Conservation (phyloP, 1,140 invertebrate genomes). For the Gonatopus flavifemur region DNA sequence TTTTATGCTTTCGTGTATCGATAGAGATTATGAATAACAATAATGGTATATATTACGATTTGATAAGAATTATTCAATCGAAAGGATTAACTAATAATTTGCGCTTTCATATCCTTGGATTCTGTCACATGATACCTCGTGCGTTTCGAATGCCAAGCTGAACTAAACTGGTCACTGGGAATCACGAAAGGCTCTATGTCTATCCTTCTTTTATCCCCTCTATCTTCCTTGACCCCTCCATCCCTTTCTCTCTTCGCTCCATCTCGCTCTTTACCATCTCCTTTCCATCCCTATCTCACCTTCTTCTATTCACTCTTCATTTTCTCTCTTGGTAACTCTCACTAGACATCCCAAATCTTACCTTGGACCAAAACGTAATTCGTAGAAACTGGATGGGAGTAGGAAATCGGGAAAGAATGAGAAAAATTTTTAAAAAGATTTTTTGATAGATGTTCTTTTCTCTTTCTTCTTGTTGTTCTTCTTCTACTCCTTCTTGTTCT, state of each 20-base stretch:
- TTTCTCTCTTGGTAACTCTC: constrained; percentile 12
- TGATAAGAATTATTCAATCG: too few species aligned
- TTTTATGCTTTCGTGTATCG: too few species aligned
- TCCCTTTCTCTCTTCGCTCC: constrained; percentile 21
- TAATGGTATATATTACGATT: too few species aligned
- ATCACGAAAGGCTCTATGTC: constrained; percentile 36
- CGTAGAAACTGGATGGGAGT: too few species aligned
- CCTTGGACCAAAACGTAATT: too few species aligned
- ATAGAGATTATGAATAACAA: too few species aligned
- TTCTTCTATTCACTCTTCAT: background rate
- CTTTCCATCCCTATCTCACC: constrained; percentile 6
- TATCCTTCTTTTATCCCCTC: constrained; percentile 31
- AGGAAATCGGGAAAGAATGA: too few species aligned
- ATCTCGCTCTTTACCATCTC: constrained; percentile 13
- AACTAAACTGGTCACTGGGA: constrained; percentile 41
- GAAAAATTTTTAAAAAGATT: background rate
- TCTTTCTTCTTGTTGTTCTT: too few species aligned
- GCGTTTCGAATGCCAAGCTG: constrained; percentile 37
- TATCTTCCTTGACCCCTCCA: constrained; percentile 21
- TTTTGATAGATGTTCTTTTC: constrained; percentile 6
- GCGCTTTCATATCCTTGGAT: too few species aligned
- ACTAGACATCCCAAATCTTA: constrained; percentile 7
- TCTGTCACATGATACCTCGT: constrained; percentile 21
- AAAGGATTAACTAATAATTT: too few species aligned
- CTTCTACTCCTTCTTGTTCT: too few species aligned